Evolutionary conservation across 2,797 vertebrate genomes (phyloP), one percentile per base, ranked within the genome.

Genomic region (Mustela erminea): DNA sequence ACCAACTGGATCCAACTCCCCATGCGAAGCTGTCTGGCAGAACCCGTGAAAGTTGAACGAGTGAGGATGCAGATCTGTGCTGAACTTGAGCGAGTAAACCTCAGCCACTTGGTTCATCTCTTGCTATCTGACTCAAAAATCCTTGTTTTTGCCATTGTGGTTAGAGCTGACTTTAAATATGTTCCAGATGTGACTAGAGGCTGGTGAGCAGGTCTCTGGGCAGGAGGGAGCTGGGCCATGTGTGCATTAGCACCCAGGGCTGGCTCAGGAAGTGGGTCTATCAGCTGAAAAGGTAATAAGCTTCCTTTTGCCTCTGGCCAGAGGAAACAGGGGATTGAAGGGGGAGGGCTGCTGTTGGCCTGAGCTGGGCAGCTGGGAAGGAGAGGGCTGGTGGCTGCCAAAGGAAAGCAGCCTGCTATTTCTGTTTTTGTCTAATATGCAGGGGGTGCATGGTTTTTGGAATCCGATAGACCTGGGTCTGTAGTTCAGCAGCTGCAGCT

Each of bases 241-340:
- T 89, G 97, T 0, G 80, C 87, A 84, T 84, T 98, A 97, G 98
- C 98, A 98, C 98, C 98, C 97, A 98, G 96, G 97, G 98, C 98
- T 98, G 98, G 97, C 97, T 97, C 92, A 86, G 98, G 96, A 98
- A 98, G 90, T 84, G 89, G 64, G 78, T 96, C 98, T 98, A 96
- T 97, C 25, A 2, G 96, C 94, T 96, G 97, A 96, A 93, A 91
- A 98, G 91, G 98, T 97, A 97, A 98, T 93, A 81, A 87, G 95
- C 90, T 98, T 98, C 98, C 97, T 97, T 82, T 98, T 13, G 95
- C 98, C 98, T 97, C 90, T 93, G 98, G 98, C 97, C 96, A 98
- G 87, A 98, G 98, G 98, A 98, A 98, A 97, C 60, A 43, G 78
- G n/a, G 94, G 49, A 0, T 64, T 2, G 72, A 18, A 12, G 18